Conservation (phyloP, 2,888 invertebrate species). For the Acleris emargana region DNA sequence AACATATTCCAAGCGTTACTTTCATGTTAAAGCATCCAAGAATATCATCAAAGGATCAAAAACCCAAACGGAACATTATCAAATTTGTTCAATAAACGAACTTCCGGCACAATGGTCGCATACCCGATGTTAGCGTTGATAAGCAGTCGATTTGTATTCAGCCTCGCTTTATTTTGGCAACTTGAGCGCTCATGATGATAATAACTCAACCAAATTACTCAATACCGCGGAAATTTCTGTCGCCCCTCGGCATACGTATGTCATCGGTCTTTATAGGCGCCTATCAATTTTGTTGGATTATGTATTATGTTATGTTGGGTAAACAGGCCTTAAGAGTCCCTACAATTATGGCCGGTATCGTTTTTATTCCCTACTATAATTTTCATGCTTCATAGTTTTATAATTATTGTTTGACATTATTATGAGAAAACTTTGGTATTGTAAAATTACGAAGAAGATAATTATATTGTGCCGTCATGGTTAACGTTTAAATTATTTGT, state of each 20-base stretch:
- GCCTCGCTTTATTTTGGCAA: slow-evolving; percentile 53
- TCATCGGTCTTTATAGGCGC: background rate
- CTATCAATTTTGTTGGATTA: slow-evolving; percentile 7
- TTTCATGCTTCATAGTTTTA: too few species aligned
- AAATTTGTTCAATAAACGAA: slow-evolving; percentile 16
- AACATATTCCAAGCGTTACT: too few species aligned
- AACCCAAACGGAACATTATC: slow-evolving; percentile 1
- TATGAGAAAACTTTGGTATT: too few species aligned
- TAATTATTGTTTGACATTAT: too few species aligned
- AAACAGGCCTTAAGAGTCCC: too few species aligned
- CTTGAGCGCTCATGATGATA: slow-evolving; percentile 49
- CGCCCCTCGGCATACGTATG: slow-evolving; percentile 5
- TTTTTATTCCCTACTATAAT: too few species aligned
- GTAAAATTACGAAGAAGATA: too few species aligned
- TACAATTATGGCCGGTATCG: too few species aligned
- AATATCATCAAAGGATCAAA: background rate
- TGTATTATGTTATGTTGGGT: background rate
- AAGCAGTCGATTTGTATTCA: slow-evolving; percentile 64
- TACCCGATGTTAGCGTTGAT: slow-evolving; percentile 42
- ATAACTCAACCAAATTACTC: slow-evolving; percentile 54
- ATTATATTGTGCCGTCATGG: too few species aligned
- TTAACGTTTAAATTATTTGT: too few species aligned
- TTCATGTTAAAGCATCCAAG: too few species aligned
- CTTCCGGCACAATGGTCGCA: background rate
- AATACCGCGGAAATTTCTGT: slow-evolving; percentile 39